phyloP scores from a whole-genome alignment of 2,888 invertebrate genomes.

The Steinernema scapterisci region DNA sequence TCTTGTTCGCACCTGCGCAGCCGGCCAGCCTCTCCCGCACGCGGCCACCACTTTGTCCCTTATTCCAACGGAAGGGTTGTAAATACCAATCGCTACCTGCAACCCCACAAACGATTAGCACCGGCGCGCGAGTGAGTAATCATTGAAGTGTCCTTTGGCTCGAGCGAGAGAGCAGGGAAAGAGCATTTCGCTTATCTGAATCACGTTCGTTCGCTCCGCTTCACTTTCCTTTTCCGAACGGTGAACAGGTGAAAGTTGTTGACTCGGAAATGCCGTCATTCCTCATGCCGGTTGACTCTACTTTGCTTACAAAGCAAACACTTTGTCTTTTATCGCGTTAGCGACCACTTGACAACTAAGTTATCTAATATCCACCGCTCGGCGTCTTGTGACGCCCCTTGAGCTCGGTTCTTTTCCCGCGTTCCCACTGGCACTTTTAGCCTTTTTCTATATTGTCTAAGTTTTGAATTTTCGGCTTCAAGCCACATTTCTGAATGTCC shows the following conservation, averaged over 20 bases:
- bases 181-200: constrained; percentile 9
- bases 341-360: neutral
- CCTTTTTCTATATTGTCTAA: no score
- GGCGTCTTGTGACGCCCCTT: no score
- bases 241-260: no score
- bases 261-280: neutral
- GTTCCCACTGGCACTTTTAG: neutral
- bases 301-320: constrained; percentile 26
- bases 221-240: neutral
- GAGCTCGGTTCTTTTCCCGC: no score
- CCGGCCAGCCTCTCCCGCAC: neutral
- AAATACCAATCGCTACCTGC: constrained; percentile 15
- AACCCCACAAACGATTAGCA: no score
- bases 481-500: no score
- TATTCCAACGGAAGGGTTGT: neutral
- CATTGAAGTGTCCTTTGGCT: constrained; percentile 3
- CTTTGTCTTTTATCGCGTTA: neutral
- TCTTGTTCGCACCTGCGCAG: neutral
- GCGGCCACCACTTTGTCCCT: neutral
- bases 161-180: no score
- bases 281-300: neutral
- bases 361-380: neutral
- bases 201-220: neutral
- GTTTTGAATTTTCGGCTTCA: no score
- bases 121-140: neutral